Percentiles rank a stretch among this genome's conserved stretches.
These are phyloP conservation scores for Haliclona indistincta DNA, from an alignment of 37 sponge, comb jelly and placozoan species.

Conservation along the genomic window DNA sequence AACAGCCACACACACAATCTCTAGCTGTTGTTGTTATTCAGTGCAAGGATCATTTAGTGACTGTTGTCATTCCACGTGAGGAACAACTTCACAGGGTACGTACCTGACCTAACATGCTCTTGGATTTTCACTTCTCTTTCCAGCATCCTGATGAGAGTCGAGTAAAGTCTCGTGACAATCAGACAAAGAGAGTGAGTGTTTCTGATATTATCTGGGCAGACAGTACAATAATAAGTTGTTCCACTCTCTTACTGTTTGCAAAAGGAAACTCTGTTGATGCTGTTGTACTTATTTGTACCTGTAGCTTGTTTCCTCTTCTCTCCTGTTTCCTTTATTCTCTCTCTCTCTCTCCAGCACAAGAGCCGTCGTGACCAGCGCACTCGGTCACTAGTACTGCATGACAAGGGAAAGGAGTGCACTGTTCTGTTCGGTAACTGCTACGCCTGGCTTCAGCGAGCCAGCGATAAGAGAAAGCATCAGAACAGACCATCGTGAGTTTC, in stretches of 20 bases:
- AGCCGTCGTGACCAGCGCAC: constrained; percentile 36
- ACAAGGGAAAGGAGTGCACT: constrained; percentile 42
- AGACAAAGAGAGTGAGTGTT: too few species aligned
- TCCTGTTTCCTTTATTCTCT: neutral
- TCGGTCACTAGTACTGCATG: constrained; percentile 41
- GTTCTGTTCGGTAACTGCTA: constrained; percentile 23
- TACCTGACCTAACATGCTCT: neutral
- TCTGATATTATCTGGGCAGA: too few species aligned
- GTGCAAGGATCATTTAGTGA: constrained; percentile 83
- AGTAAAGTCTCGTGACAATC: too few species aligned
- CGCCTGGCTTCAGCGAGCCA: constrained; percentile 21
- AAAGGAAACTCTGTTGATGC: too few species aligned
- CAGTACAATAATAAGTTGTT: too few species aligned
- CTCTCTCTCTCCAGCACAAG: constrained; percentile 24
- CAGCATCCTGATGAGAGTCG: too few species aligned
- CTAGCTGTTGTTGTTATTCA: constrained; percentile 7
- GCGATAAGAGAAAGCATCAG: constrained; percentile 37
- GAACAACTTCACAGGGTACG: constrained; percentile 43
- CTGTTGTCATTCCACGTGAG: constrained; percentile 72
- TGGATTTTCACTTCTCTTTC: too few species aligned
- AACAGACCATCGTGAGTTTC: constrained; percentile 19
- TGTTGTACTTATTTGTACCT: too few species aligned
- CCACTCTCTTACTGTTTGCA: too few species aligned
- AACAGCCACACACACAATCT: neutral
- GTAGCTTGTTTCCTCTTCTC: neutral